Base-by-base conservation (phyloP, 2,113 vertebrate species). In the Sander vitreus region DNA sequence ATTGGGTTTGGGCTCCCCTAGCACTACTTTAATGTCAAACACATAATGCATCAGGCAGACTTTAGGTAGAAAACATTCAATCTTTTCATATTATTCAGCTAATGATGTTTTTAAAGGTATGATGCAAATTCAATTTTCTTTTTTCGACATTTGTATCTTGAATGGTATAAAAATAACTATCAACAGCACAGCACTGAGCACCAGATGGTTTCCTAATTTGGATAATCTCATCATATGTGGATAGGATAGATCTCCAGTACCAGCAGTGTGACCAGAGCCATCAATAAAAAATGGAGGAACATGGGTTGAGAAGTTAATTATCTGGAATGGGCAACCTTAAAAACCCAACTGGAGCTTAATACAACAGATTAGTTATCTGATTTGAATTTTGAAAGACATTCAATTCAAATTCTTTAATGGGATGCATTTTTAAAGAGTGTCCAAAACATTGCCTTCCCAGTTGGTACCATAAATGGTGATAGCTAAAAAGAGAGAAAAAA, bases 21-120 rank as follows among this genome's bases (percentile, higher is more conserved):
- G 88, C 91, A 75, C 88, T 81, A 73, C 90, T 94, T 92, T 92
- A 94, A 94, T 93, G 94, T 93, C 90, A 93, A 90, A 92, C 88
- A 91, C 88, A 88, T 88, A 91, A 93, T 91, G 77, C 89, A 86
- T 73, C 80, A 80, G 76, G 90, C 71, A 88, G 70, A 82, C 76
- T 87, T 93, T 81, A 85, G 57, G 71, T 73, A 62, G 78, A 85
- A 92, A 92, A 86, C 77, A 69, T 76, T 90, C 19, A 58, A 58
- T 85, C 62, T 86, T 62, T 79, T 85, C 47, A 68, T 70, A 80
- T 77, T 73, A 65, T 81, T 64, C 80, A 62, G 80, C 85, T 90
- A 81, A 78, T 80, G 18, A 65, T 84, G 54, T 78, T 84, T 81
- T 81, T 57, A 80, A 62, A 50, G 71, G 60, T 54, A 27, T 66